Evolutionary conservation across 2,888 invertebrate genomes (phyloP).

Genomic region (Liopterus haemorrhoidalis): DNA sequence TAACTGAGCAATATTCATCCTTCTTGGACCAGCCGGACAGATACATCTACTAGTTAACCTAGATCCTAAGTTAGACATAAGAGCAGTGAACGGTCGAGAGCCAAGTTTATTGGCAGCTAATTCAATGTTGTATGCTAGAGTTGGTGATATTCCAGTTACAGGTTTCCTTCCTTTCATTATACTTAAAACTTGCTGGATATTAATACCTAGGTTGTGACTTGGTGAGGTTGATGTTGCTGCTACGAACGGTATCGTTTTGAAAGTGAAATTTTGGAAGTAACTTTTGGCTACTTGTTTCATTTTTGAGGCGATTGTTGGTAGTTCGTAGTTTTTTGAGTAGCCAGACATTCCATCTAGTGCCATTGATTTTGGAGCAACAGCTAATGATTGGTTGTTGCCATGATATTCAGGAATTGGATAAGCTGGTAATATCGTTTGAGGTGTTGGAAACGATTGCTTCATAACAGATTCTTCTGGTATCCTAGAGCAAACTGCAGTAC

Average conservation of each 20-base stretch:
- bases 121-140: constrained; percentile 45
- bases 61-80: constrained; percentile 41
- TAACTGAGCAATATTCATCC: constrained; percentile 41
- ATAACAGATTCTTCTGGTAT: no score
- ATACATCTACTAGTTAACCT: constrained; percentile 30
- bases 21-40: constrained; percentile 39
- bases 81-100: constrained; percentile 37
- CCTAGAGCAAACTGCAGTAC: no score
- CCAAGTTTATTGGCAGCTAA: constrained; percentile 43
- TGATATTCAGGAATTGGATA: background rate
- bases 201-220: constrained; percentile 60
- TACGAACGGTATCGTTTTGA: constrained; percentile 56
- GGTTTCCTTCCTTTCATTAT: constrained; percentile 41
- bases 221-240: constrained; percentile 56
- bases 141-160: constrained; percentile 43
- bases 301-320: constrained; percentile 61
- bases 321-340: constrained; percentile 48
- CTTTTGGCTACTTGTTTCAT: constrained; percentile 56
- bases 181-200: constrained; percentile 55
- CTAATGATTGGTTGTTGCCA: background rate
- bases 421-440: constrained; percentile 5
- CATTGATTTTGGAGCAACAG: background rate
- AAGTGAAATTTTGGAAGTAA: constrained; percentile 46
- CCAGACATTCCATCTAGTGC: constrained; percentile 18
- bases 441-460: constrained; percentile 6